Base-by-base conservation (phyloP, 2,888 invertebrate genomes). In the Papilio demoleus region DNA sequence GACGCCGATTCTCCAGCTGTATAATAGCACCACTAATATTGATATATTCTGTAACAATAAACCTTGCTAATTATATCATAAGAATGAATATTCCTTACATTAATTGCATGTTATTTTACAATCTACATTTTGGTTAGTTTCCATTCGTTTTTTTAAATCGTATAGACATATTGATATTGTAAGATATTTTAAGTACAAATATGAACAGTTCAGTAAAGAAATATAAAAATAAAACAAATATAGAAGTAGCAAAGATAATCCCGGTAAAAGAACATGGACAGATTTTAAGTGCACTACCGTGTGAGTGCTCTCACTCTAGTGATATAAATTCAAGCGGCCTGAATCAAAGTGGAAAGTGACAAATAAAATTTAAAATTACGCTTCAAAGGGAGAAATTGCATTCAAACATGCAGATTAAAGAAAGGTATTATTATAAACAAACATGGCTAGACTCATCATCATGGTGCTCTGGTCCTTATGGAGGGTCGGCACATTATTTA, bases 1-100 rank as follows among this genome's bases (percentile, higher is more conserved):
- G 72, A 95, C 94, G 73, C 95, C 95, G 73, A 96, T 95, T 79
- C 95, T 93, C 96, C 96, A 96, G 79, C 95, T 95, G 85, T 96
- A 96, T 76, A 96, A 90, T 74, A 96, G 90, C 71, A 96, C 95
- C 77, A 96, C 96, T 76, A 96, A 80, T 79, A 96, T 94, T 73
- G 96, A 96, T 85, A 96, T 95, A 90, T 96, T 96, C 96, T 96
- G 94, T 34, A 94, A 94, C 85, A 88, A 91, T 77, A 45, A 40
- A 19, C 19, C 8, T 24, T 34, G 19, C 47, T 45, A 66, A 24
- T 56, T 53, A 31, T 17, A 4, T 31, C n/a, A 31, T 56, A 47
- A 47, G 47, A 22, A 47, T 22, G 19, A 47, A 22, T 47, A 47
- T 12, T 47, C 4, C 1, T 22, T 47, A 11, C 47, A 12, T 3